Base-by-base conservation (phyloP, 2,888 invertebrate genomes). In the Uropetala carovei region DNA sequence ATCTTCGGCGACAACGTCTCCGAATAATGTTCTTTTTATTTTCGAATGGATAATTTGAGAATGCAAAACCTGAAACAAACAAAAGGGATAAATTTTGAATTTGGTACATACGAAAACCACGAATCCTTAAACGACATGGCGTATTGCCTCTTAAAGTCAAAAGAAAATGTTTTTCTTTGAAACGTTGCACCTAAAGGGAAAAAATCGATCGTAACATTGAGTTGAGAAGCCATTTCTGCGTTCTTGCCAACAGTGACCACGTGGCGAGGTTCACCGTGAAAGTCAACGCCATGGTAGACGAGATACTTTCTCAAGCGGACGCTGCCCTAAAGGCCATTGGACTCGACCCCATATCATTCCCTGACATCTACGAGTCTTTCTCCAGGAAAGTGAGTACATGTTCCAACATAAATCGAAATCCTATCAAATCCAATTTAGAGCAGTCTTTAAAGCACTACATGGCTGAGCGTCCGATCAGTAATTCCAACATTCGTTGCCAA, bases 231-330 rank as follows among this genome's bases (percentile, higher is more conserved):
- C 16, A 64, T 18, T 64, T n/a, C 75, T 9, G n/a, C 11, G 27
- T 56, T 57, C 11, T 59, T 27, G 2, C n/a, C 60, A 13, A 11
- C n/a, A 89, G 89, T 64, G 43, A 43, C 89, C 89, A 89, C 27
- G 64, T 64, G 0, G 89, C 89, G 18, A 89, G 89, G 43, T n/a
- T 89, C 43, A 64, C 89, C 43, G 10, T 89, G 64, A 89, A 89
- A 43, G 89, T 64, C n/a, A 89, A 89, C 89, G 30, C 89, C 43
- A 89, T 89, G 64, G 64, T 89, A n/a, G 89, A 89, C 43, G 64
- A 89, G 43, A 60, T 89, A 10, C n/a, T 64, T 14, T 60, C 89
- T 43, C 64, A 64, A 18, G 64, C 64, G 0, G 43, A 89, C 43
- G 11, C 64, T 13, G 89, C 89, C 64, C 89, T 89, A 18, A 89